Evolutionary conservation across 2,113 vertebrate species (phyloP), one percentile per base, ranked within the genome.

Genomic region (Bombycilla garrulus): DNA sequence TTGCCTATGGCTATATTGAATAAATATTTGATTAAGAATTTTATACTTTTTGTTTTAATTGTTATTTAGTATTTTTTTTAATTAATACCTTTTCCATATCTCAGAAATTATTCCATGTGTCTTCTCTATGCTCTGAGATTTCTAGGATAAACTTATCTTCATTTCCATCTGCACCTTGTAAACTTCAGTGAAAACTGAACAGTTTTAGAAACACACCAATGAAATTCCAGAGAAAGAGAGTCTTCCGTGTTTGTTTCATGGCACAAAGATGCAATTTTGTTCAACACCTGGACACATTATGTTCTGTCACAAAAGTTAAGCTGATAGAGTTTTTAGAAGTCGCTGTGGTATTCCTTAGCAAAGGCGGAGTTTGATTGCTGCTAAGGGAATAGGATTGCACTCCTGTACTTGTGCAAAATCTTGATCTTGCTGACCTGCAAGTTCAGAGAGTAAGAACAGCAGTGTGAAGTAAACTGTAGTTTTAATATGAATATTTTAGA

Each of bases 21-120:
- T 92, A 95, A 97, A 93, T 97, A 95, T 97, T 97, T 96, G 73
- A 97, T 96, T 93, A 95, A 70, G 4, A 54, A 11, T 40, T 69
- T 54, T 35, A 40, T 60, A 47, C 24, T 47, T 67, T n/a, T 22
- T 47, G 11, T 53, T 81, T 53, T 81, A n/a, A n/a, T 45, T 13
- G 0, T 38, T 53, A 40, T 25, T 67, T 61, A 38, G 6, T 45
- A 21, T 38, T 38, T 81, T 81, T 62, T 73, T 60, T 66, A 45
- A 58, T 58, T 21, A n/a, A 47, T 35, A 21, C 3, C 10, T 67
- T 97, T 96, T 87, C 70, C 70, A 56, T 88, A 76, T 81, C 62
- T 66, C 20, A 60, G 44, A 73, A 79, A 61, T 91, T 78, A 71
- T 81, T 89, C 92, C 51, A 70, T 90, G 53, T 40, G n/a, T 81